These are phyloP conservation scores for Panorpa germanica DNA, from an alignment of 2,888 invertebrate genomes.

Conservation along the genomic window DNA sequence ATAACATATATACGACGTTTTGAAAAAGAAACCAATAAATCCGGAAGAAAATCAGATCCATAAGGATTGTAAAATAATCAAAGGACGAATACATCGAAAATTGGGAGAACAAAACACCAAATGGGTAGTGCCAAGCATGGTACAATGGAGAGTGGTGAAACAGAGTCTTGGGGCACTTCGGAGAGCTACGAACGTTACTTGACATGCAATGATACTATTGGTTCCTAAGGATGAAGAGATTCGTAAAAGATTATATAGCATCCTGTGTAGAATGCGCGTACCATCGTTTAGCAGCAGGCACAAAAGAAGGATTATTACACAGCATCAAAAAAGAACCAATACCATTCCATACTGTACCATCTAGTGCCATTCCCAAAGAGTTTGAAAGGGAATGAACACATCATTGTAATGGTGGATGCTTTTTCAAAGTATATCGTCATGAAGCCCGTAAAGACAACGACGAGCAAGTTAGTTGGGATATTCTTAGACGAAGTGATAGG, in stretches of 20 bases:
- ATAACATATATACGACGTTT: slow-evolving; percentile 8
- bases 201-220: slow-evolving; percentile 12
- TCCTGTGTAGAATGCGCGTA: slow-evolving; percentile 13
- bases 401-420: slow-evolving; percentile 9
- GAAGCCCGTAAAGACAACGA: slow-evolving; percentile 11
- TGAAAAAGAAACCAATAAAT: too few relatives aligned
- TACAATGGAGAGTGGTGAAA: slow-evolving; percentile 12
- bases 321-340: too few relatives aligned
- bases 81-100: slow-evolving; percentile 11
- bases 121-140: slow-evolving; percentile 12
- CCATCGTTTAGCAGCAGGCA: slow-evolving; percentile 11
- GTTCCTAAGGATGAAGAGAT: slow-evolving; percentile 12
- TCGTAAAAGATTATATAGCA: slow-evolving; percentile 12
- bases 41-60: slow-evolving; percentile 10
- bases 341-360: too few relatives aligned
- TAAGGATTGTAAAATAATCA: slow-evolving; percentile 9
- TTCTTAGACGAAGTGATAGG: slow-evolving; percentile 10
- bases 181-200: slow-evolving; percentile 13
- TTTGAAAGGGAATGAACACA: too few relatives aligned
- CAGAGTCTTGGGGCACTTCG: slow-evolving; percentile 13
- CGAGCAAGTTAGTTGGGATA: slow-evolving; percentile 12
- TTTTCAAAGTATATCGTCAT: slow-evolving; percentile 11
- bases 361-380: too few relatives aligned
- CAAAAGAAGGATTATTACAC: slow-evolving; percentile 10
- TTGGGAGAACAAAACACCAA: slow-evolving; percentile 3